Conservation (phyloP, 2,797 vertebrate species). For the Mormyrops attenuatus region DNA sequence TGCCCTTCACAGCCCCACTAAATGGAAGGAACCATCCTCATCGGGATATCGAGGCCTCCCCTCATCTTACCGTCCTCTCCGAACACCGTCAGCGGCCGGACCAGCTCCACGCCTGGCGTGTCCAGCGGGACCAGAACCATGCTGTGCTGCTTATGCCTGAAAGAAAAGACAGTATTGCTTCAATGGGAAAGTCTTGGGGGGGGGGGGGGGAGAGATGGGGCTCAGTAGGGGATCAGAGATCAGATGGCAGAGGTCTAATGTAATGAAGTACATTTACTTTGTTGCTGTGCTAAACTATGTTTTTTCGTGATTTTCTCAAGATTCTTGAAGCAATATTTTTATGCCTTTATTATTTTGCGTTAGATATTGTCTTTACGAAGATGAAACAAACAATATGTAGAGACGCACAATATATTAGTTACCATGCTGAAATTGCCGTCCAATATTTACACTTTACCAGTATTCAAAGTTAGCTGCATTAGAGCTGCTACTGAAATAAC, state of each 20-base stretch:
- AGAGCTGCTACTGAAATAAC: no score
- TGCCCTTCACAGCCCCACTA: background rate
- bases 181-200: background rate
- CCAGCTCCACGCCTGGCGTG: conserved; percentile 68
- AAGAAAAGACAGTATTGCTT: conserved; percentile 25
- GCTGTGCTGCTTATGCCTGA: conserved; percentile 77
- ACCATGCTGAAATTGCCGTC: background rate
- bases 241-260: background rate
- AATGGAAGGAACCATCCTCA: background rate
- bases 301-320: background rate
- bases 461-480: no score
- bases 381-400: background rate
- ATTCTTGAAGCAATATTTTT: background rate
- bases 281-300: background rate
- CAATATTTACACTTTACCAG: no score
- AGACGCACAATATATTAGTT: background rate
- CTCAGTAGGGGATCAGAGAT: background rate
- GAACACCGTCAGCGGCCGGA: conserved; percentile 81
- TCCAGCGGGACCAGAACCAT: conserved; percentile 85
- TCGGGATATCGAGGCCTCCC: background rate
- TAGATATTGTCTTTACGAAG: background rate
- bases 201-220: background rate
- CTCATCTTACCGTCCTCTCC: conserved; percentile 74
- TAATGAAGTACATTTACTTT: background rate
- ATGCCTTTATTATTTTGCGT: background rate